phyloP scores from a whole-genome alignment of 2,888 invertebrate species.

The Salticus scenicus region DNA sequence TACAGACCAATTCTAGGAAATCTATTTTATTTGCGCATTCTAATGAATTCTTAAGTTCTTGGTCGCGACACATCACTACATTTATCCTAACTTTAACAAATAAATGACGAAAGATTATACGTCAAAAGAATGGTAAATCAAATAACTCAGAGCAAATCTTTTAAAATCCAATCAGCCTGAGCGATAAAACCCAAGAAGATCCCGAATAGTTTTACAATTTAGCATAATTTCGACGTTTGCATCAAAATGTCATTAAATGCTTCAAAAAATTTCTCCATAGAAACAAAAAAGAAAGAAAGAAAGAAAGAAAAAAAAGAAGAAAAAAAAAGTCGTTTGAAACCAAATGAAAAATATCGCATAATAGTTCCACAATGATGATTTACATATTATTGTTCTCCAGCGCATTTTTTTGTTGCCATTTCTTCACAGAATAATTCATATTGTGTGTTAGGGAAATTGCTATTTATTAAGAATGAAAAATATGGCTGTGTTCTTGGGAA shows the following conservation, averaged over 20 bases:
- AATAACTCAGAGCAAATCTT: constrained; percentile 41
- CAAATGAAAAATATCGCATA: constrained; percentile 65
- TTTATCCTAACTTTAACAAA: too few species aligned
- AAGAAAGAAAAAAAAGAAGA: constrained; percentile 14
- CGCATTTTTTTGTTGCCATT: constrained; percentile 9
- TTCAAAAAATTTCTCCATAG: constrained; percentile 23
- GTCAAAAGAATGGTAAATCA: not conserved
- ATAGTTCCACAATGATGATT: constrained; percentile 41
- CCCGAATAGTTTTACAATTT: constrained; percentile 1
- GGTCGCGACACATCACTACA: too few species aligned
- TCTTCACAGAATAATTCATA: constrained; percentile 47
- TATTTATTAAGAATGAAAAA: constrained; percentile 58
- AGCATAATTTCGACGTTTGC: constrained; percentile 30
- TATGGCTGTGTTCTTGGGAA: constrained; percentile 17
- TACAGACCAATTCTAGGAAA: too few species aligned
- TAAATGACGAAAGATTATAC: not conserved
- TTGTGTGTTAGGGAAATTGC: constrained; percentile 19
- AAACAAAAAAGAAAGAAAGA: too few species aligned
- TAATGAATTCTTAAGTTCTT: too few species aligned
- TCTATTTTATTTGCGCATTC: too few species aligned
- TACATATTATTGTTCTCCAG: constrained; percentile 60
- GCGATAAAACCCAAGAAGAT: constrained; percentile 15
- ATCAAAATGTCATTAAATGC: constrained; percentile 64
- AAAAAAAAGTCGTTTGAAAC: constrained; percentile 33
- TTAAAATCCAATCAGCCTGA: constrained; percentile 59